These are phyloP conservation scores for Isotomurus palustris DNA, from an alignment of 2,888 invertebrate genomes.

Conservation along the genomic window DNA sequence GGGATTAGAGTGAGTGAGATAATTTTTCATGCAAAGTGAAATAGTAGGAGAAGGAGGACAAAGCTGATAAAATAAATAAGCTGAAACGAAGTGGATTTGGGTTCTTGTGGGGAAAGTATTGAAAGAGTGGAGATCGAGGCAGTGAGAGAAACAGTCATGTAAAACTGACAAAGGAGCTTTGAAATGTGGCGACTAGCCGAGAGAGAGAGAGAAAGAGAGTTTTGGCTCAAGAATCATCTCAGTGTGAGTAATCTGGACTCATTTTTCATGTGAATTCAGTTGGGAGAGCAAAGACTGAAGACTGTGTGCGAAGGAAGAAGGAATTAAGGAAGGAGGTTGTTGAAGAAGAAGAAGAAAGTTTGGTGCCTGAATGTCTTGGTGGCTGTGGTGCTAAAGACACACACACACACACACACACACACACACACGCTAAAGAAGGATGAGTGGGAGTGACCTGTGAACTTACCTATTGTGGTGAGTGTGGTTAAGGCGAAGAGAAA, in stretches of 20 bases:
- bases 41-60: neutral
- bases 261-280: constrained; percentile 13
- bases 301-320: too few species aligned
- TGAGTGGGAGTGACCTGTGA: constrained; percentile 1
- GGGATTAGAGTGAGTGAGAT: too few species aligned
- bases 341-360: too few species aligned
- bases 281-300: neutral
- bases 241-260: constrained; percentile 10
- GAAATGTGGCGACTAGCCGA: constrained; percentile 2
- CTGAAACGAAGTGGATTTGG: neutral
- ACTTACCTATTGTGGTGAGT: constrained; percentile 44
- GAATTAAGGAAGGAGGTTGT: too few species aligned
- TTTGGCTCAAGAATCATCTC: constrained; percentile 5
- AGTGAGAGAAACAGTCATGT: neutral
- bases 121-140: neutral
- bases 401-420: too few species aligned
- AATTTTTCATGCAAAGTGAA: neutral
- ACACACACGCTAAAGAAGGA: neutral
- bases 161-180: neutral
- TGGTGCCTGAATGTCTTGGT: too few species aligned
- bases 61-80: neutral
- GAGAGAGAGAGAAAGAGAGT: constrained; percentile 13
- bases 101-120: neutral
- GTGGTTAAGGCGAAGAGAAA: constrained; percentile 45
- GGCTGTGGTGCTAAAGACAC: too few species aligned